Percentiles rank a stretch among this genome's conserved stretches.
These are phyloP conservation scores for Nephrotoma appendiculata DNA, from an alignment of 2,888 invertebrate species.

Conservation along the genomic window DNA sequence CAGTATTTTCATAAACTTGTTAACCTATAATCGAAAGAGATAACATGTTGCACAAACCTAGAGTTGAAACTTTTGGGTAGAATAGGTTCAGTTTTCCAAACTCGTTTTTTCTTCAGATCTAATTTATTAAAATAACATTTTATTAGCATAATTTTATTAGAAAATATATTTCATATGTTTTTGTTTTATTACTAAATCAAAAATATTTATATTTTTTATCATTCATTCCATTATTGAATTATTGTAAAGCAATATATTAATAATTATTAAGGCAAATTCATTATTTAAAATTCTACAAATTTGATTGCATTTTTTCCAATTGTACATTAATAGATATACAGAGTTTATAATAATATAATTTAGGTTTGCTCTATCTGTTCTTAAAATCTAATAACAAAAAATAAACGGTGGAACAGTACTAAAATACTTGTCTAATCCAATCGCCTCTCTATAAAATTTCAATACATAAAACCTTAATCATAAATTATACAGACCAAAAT, in stretches of 20 bases:
- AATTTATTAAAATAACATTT: too few species aligned
- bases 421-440: neutral
- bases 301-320: neutral
- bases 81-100: too few species aligned
- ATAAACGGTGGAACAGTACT: neutral
- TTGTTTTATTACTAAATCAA: neutral
- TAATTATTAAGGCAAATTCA: neutral
- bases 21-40: too few species aligned
- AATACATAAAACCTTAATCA: neutral
- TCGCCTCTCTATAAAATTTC: neutral
- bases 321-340: neutral
- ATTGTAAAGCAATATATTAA: neutral
- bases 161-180: neutral
- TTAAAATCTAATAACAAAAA: neutral
- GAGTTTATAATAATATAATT: too few species aligned
- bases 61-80: too few species aligned
- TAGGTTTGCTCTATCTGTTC: neutral
- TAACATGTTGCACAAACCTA: too few species aligned
- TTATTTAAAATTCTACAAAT: neutral
- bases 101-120: too few species aligned
- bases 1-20: too few species aligned
- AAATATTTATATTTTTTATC: neutral
- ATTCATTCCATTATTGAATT: neutral
- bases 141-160: neutral
- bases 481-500: neutral